A percentile compares a stretch with the other conserved stretches of the same genome.
Conservation (phyloP, 2,888 invertebrate species). For the Tenthredo notha region DNA sequence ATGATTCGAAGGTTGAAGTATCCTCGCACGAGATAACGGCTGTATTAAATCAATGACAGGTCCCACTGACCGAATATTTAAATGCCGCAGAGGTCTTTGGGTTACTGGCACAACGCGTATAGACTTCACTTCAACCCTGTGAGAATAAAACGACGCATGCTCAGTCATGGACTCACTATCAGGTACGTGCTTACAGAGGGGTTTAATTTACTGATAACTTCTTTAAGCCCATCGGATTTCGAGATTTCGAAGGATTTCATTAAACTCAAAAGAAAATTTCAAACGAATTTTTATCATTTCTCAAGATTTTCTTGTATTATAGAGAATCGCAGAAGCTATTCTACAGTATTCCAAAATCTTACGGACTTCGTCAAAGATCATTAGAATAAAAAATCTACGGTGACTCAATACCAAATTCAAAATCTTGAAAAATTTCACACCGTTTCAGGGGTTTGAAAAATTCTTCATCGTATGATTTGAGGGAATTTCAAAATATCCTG, state of each 20-base stretch:
- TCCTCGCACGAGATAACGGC: not conserved
- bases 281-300: not conserved
- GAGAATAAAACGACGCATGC: conserved; percentile 46
- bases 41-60: conserved; percentile 63
- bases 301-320: not conserved
- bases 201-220: not conserved
- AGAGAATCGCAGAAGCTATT: not conserved
- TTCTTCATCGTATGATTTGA: not conserved
- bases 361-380: too few relatives aligned
- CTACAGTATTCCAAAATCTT: too few relatives aligned
- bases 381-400: too few relatives aligned
- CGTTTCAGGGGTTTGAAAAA: not conserved
- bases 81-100: conserved; percentile 73
- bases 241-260: not conserved
- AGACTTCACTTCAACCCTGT: conserved; percentile 57
- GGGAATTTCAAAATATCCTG: not conserved
- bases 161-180: not conserved
- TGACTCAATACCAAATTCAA: too few relatives aligned
- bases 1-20: not conserved
- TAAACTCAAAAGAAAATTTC: not conserved
- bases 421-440: not conserved
- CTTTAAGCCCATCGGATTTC: not conserved
- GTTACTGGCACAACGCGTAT: conserved; percentile 76
- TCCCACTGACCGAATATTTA: conserved; percentile 74
- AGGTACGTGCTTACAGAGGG: conserved; percentile 33